phyloP scores from a whole-genome alignment of 2,888 invertebrate species.

The Venustoraphidia nigricollis region DNA sequence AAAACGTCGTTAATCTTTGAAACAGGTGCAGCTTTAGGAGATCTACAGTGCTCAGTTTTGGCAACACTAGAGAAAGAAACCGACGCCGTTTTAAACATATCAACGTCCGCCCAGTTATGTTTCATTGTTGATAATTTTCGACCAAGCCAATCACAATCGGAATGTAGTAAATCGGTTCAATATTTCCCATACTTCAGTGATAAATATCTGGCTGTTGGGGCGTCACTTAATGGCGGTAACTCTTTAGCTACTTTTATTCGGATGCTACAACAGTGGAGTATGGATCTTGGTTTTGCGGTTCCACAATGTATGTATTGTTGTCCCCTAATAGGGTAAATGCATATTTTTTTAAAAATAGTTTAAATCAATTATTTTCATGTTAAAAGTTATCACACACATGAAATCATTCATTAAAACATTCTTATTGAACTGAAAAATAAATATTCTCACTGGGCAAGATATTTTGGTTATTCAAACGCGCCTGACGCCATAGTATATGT shows the following conservation, averaged over 20 bases:
- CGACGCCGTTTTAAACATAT: constrained; percentile 67
- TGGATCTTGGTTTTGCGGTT: constrained; percentile 57
- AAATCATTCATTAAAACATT: no score
- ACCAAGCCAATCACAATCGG: constrained; percentile 26
- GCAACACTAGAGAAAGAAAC: constrained; percentile 48
- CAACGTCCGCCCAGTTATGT: constrained; percentile 74
- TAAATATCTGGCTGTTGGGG: constrained; percentile 65
- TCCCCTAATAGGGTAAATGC: no score
- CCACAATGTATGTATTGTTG: constrained; percentile 41
- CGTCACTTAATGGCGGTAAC: constrained; percentile 75
- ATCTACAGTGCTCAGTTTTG: constrained; percentile 72
- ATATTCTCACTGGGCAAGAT: no score
- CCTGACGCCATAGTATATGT: no score
- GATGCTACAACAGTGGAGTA: constrained; percentile 65
- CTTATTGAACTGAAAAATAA: no score
- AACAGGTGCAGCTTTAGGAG: constrained; percentile 57
- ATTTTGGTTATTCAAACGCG: no score
- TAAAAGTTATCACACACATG: no score
- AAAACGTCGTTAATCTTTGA: neutral
- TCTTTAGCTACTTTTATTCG: constrained; percentile 65
- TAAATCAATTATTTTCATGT: no score
- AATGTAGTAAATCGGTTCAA: constrained; percentile 36
- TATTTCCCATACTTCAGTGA: constrained; percentile 63
- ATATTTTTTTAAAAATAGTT: no score
- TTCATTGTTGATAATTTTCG: constrained; percentile 46